Conservation (phyloP, 2,113 vertebrate genomes). For the Vimba vimba region DNA sequence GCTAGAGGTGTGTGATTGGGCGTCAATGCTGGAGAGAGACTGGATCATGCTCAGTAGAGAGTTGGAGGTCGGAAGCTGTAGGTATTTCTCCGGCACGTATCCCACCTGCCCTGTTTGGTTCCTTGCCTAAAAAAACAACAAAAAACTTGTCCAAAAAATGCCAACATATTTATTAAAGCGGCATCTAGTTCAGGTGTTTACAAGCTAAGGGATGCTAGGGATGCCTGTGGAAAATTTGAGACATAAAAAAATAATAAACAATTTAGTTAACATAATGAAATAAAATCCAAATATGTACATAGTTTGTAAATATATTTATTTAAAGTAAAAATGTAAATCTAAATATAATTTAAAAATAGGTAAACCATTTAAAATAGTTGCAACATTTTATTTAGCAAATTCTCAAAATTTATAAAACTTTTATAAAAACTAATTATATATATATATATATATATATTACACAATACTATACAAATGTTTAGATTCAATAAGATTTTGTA, state of each 20-base stretch:
- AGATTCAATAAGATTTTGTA: no score
- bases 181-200: not conserved
- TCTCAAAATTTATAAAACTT: not conserved
- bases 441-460: not conserved
- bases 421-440: not conserved
- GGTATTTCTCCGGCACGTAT: slow-evolving; percentile 97
- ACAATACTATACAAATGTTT: not conserved
- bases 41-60: slow-evolving; percentile 97
- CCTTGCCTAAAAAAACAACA: slow-evolving; percentile 79
- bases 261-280: not conserved
- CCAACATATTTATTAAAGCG: not conserved
- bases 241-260: not conserved
- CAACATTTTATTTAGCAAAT: not conserved
- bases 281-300: not conserved
- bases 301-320: not conserved
- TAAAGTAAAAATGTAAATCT: not conserved
- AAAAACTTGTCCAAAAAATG: not conserved
- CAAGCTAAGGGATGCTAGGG: not conserved
- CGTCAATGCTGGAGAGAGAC: slow-evolving; percentile 89
- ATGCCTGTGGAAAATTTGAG: not conserved
- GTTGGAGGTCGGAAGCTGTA: slow-evolving; percentile 93
- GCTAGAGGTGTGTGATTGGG: slow-evolving; percentile 91
- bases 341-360: not conserved
- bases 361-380: not conserved
- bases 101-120: slow-evolving; percentile 93